A percentile compares a stretch with the other conserved stretches of the same genome.
Evolutionary conservation across 2,888 invertebrate species (phyloP).

Genomic region (Labia minor): DNA sequence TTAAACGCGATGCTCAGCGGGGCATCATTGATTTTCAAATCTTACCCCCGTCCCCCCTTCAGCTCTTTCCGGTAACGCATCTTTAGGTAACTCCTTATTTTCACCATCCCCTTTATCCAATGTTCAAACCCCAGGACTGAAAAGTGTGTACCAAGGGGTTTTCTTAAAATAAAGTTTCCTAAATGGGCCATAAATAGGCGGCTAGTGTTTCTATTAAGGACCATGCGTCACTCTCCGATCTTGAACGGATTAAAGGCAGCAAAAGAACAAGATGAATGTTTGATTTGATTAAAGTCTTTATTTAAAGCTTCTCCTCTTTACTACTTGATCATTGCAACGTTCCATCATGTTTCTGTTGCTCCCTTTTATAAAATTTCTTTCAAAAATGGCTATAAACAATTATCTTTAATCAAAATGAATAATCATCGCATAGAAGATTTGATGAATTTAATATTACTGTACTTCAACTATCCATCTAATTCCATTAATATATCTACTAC

Average conservation of each 20-base stretch:
- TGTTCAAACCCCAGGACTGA: too few relatives aligned
- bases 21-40: not conserved
- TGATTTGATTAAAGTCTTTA: constrained; percentile 5
- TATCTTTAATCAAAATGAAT: not conserved
- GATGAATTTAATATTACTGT: too few relatives aligned
- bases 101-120: not conserved
- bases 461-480: too few relatives aligned
- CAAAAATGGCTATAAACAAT: not conserved
- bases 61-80: not conserved
- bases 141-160: not conserved
- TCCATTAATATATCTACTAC: too few relatives aligned
- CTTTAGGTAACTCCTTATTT: not conserved
- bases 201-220: constrained; percentile 1
- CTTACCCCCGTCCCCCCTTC: not conserved
- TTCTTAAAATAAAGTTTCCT: not conserved
- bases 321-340: not conserved
- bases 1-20: constrained; percentile 1
- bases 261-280: not conserved
- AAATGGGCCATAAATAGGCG: not conserved
- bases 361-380: not conserved
- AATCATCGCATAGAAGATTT: too few relatives aligned
- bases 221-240: not conserved
- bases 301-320: not conserved
- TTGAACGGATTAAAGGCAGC: not conserved
- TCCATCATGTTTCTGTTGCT: not conserved